Conservation (phyloP, 2,797 vertebrate genomes). For the Hippocampus kuda region DNA sequence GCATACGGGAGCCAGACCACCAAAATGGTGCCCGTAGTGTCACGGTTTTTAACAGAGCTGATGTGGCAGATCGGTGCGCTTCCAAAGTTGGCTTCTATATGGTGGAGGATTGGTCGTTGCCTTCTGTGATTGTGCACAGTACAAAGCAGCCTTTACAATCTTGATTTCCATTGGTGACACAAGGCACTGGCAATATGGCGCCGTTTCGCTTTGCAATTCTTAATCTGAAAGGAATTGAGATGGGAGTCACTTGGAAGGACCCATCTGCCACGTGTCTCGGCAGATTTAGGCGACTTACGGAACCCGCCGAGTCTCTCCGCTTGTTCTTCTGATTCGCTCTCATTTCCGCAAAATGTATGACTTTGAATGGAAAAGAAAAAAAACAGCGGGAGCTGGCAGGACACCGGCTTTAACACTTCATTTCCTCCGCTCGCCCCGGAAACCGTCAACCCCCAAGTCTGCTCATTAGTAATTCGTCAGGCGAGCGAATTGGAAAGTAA, state of each 20-base stretch:
- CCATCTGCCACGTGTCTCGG: conserved; percentile 67
- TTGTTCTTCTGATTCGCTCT: conserved; percentile 32
- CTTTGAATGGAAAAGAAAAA: conserved; percentile 49
- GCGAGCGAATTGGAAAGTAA: conserved; percentile 43
- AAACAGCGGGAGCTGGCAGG: conserved; percentile 31
- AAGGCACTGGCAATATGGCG: conserved; percentile 28
- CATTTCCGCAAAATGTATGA: conserved; percentile 50
- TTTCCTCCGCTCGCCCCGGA: conserved; percentile 29
- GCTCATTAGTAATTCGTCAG: conserved; percentile 34
- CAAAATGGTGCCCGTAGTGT: not conserved
- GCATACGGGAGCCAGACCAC: too few relatives aligned
- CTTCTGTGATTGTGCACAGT: conserved; percentile 22
- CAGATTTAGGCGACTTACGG: conserved; percentile 66
- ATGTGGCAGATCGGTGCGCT: not conserved
- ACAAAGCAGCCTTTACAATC: conserved; percentile 34
- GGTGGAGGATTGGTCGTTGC: conserved; percentile 12
- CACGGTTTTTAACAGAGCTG: not conserved
- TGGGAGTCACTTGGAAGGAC: conserved; percentile 16
- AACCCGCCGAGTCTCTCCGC: conserved; percentile 30
- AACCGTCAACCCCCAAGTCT: conserved; percentile 21
- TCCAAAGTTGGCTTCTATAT: not conserved
- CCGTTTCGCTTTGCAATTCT: conserved; percentile 46
- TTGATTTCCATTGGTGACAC: conserved; percentile 31
- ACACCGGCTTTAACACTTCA: conserved; percentile 34
- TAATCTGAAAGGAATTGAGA: conserved; percentile 57